Evolutionary conservation across 2,113 vertebrate species (phyloP).

Genomic region (Grus americana): DNA sequence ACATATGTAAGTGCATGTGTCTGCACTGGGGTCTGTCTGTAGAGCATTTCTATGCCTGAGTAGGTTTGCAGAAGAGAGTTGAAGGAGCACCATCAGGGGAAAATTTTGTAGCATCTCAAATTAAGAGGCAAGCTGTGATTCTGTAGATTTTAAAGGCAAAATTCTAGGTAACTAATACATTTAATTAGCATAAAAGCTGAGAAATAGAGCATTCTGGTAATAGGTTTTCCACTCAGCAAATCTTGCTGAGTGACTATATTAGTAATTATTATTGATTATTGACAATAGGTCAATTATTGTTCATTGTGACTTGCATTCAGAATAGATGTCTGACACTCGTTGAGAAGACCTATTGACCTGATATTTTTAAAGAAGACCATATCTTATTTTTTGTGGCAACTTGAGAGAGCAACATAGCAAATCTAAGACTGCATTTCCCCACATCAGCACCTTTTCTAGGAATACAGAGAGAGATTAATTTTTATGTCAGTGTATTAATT

Average conservation of each 20-base stretch:
- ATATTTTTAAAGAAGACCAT: not conserved
- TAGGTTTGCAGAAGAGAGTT: not conserved
- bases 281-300: not conserved
- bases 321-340: not conserved
- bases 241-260: not conserved
- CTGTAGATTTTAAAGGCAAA: not conserved
- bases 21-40: not conserved
- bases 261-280: not conserved
- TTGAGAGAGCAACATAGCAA: not conserved
- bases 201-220: not conserved
- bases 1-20: not conserved
- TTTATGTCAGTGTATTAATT: not conserved
- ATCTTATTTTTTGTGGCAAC: not conserved
- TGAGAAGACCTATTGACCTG: not conserved
- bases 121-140: not conserved
- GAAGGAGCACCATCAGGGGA: not conserved
- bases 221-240: not conserved
- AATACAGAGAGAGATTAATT: not conserved
- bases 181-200: not conserved
- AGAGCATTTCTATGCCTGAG: not conserved
- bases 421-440: not conserved
- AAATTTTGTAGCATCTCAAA: conserved; percentile 10
- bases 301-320: not conserved
- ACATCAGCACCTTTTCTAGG: not conserved
- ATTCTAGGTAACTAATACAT: not conserved